phyloP scores from a whole-genome alignment of 2,888 invertebrate genomes.

The Xestia xanthographa region DNA sequence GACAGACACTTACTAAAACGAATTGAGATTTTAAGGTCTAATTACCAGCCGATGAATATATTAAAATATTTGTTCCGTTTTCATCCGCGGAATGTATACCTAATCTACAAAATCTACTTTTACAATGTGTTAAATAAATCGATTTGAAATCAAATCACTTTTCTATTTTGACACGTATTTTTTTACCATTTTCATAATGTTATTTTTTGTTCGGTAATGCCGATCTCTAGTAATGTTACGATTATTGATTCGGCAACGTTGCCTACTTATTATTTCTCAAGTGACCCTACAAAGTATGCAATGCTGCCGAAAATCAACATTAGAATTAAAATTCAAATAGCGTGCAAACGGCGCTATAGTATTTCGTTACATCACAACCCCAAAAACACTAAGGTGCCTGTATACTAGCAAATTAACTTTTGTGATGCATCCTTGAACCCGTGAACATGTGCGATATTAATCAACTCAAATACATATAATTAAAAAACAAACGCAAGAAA shows the following conservation, averaged over 20 bases:
- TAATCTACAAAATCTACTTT: slow-evolving; percentile 26
- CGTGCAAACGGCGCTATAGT: slow-evolving; percentile 50
- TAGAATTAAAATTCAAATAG: slow-evolving; percentile 67
- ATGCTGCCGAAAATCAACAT: slow-evolving; percentile 68
- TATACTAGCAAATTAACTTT: slow-evolving; percentile 39
- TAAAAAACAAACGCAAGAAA: not conserved
- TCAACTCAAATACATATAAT: not conserved
- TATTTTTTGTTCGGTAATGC: slow-evolving; percentile 59
- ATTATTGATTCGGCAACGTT: slow-evolving; percentile 65
- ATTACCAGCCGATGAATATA: slow-evolving; percentile 37
- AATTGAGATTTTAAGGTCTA: slow-evolving; percentile 52
- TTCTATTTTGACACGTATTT: not conserved
- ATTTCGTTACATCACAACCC: slow-evolving; percentile 58
- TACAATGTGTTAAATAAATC: slow-evolving; percentile 3
- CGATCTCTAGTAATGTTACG: slow-evolving; percentile 56
- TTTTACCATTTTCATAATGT: slow-evolving; percentile 20
- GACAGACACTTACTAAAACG: slow-evolving; percentile 31
- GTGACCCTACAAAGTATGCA: slow-evolving; percentile 66
- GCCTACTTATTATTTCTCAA: slow-evolving; percentile 69
- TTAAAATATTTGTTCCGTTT: slow-evolving; percentile 29
- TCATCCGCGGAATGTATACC: slow-evolving; percentile 16
- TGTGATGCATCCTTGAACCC: slow-evolving; percentile 41
- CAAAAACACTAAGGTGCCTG: slow-evolving; percentile 37
- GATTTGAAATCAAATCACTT: not conserved
- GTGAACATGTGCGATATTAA: slow-evolving; percentile 6